phyloP scores from a whole-genome alignment of 2,113 vertebrate genomes.

The Sceloporus undulatus region DNA sequence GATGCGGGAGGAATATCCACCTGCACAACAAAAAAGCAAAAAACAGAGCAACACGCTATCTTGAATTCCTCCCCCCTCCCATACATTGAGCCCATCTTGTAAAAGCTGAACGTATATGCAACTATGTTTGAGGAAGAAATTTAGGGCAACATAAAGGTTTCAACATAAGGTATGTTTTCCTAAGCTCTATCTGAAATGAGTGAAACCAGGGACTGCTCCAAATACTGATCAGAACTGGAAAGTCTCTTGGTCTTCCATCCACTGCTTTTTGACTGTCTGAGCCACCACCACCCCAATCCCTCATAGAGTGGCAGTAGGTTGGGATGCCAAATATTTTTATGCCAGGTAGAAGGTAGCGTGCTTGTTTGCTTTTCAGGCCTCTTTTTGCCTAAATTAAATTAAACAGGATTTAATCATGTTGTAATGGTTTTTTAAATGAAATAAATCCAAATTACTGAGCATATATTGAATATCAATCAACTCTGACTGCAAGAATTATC shows the following conservation, averaged over 20 bases:
- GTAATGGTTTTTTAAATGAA: neutral
- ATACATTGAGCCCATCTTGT: neutral
- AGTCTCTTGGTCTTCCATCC: neutral
- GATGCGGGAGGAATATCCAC: slow-evolving; percentile 36
- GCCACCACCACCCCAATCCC: too few relatives aligned
- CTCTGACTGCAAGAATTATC: neutral
- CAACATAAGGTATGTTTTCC: neutral
- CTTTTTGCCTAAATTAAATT: neutral
- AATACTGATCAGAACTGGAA: neutral
- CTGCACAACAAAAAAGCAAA: slow-evolving; percentile 32
- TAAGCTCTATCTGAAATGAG: neutral
- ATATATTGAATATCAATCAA: neutral
- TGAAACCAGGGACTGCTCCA: neutral
- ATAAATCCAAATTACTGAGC: neutral
- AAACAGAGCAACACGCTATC: neutral
- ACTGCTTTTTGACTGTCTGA: too few relatives aligned
- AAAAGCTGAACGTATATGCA: neutral
- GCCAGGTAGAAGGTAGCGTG: neutral
- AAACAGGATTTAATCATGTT: neutral
- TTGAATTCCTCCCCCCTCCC: neutral
- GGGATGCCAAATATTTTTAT: slow-evolving; percentile 6
- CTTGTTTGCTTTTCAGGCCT: neutral
- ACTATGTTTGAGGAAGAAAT: neutral
- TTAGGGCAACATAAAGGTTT: neutral
- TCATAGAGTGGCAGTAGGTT: neutral